Percentiles rank a stretch among this genome's conserved stretches.
Conservation (phyloP, 2,888 invertebrate genomes). For the Bruchidius siliquastri region DNA sequence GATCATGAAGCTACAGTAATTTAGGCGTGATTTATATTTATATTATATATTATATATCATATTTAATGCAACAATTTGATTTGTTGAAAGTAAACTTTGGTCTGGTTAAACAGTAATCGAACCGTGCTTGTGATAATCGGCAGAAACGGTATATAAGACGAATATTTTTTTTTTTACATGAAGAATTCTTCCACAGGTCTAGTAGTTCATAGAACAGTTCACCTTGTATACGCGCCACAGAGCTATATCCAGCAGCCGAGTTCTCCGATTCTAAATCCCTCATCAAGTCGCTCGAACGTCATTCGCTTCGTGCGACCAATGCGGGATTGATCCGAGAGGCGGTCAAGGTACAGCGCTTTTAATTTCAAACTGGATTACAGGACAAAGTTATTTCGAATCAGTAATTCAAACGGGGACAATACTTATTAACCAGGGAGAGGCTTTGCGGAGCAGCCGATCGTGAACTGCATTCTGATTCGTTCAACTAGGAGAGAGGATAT, state of each 20-base stretch:
- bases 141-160: too few relatives aligned
- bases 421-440: constrained; percentile 11
- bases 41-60: too few relatives aligned
- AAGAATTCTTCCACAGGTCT: too few relatives aligned
- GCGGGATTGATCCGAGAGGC: constrained; percentile 11
- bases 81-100: too few relatives aligned
- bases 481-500: not conserved
- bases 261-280: not conserved
- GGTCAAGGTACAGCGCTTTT: constrained; percentile 28
- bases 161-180: too few relatives aligned
- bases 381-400: constrained; percentile 16
- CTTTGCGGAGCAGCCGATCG: constrained; percentile 10
- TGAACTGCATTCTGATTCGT: constrained; percentile 6
- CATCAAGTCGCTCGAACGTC: not conserved
- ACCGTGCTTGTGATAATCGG: too few relatives aligned
- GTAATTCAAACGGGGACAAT: constrained; percentile 11
- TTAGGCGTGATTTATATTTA: too few relatives aligned
- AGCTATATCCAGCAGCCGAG: not conserved
- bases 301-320: constrained; percentile 1
- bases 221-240: not conserved
- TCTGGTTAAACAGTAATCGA: too few relatives aligned
- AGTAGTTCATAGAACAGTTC: not conserved
- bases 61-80: too few relatives aligned
- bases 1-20: too few relatives aligned
- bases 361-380: constrained; percentile 26